phyloP scores from a whole-genome alignment of 30 jellyfish, hydroid and myxozoan species.

The Chironex yamaguchii region DNA sequence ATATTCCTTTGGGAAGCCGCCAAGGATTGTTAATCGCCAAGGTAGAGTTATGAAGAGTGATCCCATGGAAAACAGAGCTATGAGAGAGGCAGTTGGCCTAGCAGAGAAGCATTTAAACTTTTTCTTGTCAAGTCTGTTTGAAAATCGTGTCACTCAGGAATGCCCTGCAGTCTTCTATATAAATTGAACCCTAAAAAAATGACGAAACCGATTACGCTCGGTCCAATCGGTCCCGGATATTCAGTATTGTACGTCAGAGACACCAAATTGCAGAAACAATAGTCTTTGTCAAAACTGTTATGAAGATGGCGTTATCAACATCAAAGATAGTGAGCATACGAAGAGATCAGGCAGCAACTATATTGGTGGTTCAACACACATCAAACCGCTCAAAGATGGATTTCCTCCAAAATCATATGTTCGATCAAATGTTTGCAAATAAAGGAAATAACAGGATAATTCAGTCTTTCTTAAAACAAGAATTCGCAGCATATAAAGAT shows the following conservation, averaged over 20 bases:
- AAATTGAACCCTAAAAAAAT: neutral
- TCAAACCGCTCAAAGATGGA: too few species aligned
- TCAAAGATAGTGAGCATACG: too few species aligned
- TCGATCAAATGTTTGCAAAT: too few species aligned
- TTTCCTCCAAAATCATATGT: too few species aligned
- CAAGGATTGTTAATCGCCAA: conserved; percentile 20
- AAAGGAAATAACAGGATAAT: too few species aligned
- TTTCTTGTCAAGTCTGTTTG: neutral
- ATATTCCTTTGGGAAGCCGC: conserved; percentile 61
- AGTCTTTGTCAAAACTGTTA: too few species aligned
- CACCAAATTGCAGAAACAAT: neutral
- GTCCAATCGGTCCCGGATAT: neutral
- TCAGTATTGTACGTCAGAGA: neutral
- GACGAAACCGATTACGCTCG: neutral
- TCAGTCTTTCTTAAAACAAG: too few species aligned
- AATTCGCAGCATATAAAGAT: too few species aligned
- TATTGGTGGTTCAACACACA: too few species aligned
- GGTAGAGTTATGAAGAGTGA: conserved; percentile 47
- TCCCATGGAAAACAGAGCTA: conserved; percentile 59
- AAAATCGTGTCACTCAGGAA: neutral
- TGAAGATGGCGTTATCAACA: too few species aligned
- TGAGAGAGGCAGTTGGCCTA: conserved; percentile 37
- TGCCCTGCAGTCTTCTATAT: neutral
- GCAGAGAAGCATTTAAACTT: conserved; percentile 28
- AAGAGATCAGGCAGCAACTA: too few species aligned